A percentile compares a stretch with the other conserved stretches of the same genome.
phyloP scores from a whole-genome alignment of 1,140 invertebrate species.

The Ylistrum balloti region DNA sequence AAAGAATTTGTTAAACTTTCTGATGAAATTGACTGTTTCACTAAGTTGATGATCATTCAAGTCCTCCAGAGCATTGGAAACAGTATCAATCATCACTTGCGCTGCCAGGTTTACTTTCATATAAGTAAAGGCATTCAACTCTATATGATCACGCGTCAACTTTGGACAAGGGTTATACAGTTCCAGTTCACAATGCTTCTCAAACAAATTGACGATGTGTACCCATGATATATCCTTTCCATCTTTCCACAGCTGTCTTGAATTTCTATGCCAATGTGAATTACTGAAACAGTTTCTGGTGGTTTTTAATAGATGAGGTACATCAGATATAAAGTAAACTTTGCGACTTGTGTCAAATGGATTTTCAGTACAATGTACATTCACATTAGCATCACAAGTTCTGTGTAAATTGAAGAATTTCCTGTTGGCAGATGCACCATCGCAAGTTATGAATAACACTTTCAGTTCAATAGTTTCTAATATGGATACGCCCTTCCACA shows the following conservation, averaged over 20 bases:
- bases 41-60: too few relatives aligned
- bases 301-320: slow-evolving; percentile 67
- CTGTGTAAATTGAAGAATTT: slow-evolving; percentile 54
- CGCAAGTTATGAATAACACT: slow-evolving; percentile 59
- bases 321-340: slow-evolving; percentile 65
- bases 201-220: slow-evolving; percentile 60
- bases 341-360: slow-evolving; percentile 50
- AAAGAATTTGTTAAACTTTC: slow-evolving; percentile 66
- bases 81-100: background rate
- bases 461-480: slow-evolving; percentile 48
- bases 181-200: slow-evolving; percentile 54
- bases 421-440: slow-evolving; percentile 60
- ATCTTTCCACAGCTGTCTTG: slow-evolving; percentile 56
- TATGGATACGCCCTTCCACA: slow-evolving; percentile 58
- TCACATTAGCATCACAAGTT: background rate
- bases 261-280: slow-evolving; percentile 57
- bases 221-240: slow-evolving; percentile 58
- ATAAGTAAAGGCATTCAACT: slow-evolving; percentile 45
- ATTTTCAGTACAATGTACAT: slow-evolving; percentile 46
- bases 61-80: background rate
- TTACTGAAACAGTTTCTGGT: slow-evolving; percentile 64
- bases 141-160: slow-evolving; percentile 51
- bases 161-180: slow-evolving; percentile 53
- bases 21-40: slow-evolving; percentile 63
- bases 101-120: slow-evolving; percentile 35